Conservation (phyloP, 2,797 vertebrate species). For the Muscicapa comitata region DNA sequence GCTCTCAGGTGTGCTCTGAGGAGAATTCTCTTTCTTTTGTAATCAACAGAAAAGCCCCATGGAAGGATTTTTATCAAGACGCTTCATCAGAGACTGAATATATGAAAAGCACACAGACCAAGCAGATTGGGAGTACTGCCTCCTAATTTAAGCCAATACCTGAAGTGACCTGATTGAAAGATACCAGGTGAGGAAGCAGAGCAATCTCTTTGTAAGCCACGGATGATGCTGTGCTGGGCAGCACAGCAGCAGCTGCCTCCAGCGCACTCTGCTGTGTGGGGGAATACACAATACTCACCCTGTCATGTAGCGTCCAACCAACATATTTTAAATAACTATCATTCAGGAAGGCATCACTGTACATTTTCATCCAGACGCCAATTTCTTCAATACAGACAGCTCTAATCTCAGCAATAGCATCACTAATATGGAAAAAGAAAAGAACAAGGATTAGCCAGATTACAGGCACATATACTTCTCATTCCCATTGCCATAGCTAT, state of each 20-base stretch:
- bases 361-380: conserved; percentile 99
- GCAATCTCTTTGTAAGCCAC: not conserved
- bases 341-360: conserved; percentile 98
- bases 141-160: not conserved
- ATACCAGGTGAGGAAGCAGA: not conserved
- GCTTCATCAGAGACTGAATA: not conserved
- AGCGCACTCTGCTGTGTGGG: not conserved
- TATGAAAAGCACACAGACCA: not conserved
- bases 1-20: not conserved
- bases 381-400: conserved; percentile 99
- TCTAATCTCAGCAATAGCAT: conserved; percentile 98
- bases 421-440: conserved; percentile 72
- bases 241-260: not conserved
- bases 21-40: not conserved
- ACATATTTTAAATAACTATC: conserved; percentile 99
- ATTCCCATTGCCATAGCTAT: not conserved
- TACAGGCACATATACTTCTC: not conserved
- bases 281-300: conserved; percentile 79
- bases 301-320: conserved; percentile 97
- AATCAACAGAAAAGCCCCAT: not conserved
- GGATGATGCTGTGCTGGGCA: not conserved
- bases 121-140: not conserved
- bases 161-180: not conserved
- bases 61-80: not conserved
- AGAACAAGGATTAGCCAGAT: not conserved